Percentiles rank a stretch among this genome's conserved stretches.
These are phyloP conservation scores for Xestobium rufovillosum DNA, from an alignment of 2,888 invertebrate genomes.

Conservation along the genomic window DNA sequence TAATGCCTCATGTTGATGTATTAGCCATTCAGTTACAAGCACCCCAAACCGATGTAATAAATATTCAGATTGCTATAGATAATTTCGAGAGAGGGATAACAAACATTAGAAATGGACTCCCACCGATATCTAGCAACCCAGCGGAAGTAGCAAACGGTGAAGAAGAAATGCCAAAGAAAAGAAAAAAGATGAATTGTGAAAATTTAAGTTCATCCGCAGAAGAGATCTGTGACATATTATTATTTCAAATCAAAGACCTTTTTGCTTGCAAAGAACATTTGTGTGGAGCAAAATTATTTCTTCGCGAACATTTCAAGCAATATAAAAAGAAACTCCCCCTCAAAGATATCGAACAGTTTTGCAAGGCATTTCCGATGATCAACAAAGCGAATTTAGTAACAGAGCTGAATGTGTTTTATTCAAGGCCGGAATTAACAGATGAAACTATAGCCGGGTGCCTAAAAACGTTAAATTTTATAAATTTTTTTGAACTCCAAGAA, in stretches of 20 bases:
- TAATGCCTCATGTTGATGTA: slow-evolving; percentile 2
- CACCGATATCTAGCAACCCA: too few relatives aligned
- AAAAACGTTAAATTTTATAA: background rate
- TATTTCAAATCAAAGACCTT: background rate
- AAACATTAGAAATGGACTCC: background rate
- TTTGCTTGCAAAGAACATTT: slow-evolving; percentile 1
- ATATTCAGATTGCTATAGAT: background rate
- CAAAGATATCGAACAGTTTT: background rate
- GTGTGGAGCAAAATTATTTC: background rate
- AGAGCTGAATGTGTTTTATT: background rate
- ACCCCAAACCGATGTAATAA: background rate
- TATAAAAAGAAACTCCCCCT: slow-evolving; percentile 1
- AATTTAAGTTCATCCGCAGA: background rate
- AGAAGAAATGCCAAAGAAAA: background rate
- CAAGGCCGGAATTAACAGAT: background rate
- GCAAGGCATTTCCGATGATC: background rate
- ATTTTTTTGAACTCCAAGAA: background rate
- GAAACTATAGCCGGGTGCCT: background rate
- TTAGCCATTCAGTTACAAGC: background rate
- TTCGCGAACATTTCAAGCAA: background rate
- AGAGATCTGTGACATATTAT: background rate
- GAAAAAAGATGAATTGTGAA: background rate
- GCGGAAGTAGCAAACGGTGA: too few relatives aligned
- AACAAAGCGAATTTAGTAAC: background rate
- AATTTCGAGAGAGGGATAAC: background rate